Evolutionary conservation across 2,888 invertebrate genomes (phyloP), one percentile per base, ranked within the genome.

Genomic region (Harpagoxenus sublaevis): DNA sequence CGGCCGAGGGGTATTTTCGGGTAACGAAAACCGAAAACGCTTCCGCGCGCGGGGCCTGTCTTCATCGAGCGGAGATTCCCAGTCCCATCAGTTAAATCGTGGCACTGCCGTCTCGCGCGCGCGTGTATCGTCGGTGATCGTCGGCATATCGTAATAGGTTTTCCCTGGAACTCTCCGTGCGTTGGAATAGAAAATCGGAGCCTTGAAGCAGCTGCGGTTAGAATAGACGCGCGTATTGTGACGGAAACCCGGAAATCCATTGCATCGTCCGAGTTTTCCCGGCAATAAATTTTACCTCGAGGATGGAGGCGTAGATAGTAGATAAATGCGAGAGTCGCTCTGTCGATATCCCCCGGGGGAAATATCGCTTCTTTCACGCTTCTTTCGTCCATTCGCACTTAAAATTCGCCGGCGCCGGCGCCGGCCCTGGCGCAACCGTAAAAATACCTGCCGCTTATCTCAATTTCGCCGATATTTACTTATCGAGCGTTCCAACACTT

Each of bases 141-240:
- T 35, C 35, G 35, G 35, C 35, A 35, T 35, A 35, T 35, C 35
- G 35, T 35, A 35, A 42, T 42, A 42, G 9, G 10, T 9, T 9
- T 42, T 42, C 39, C 78, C 28, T 10, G 18, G 10, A 71, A 31
- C 15, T n/a, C 18, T 23, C 9, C 18, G 48, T 60, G 73, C 73
- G 48, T 57, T 60, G 48, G 42, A 81, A 60, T 35, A 79, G 71
- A 45, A 23, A 12, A 57, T 45, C 23, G 79, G 8, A 79, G 12
- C 79, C 71, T 71, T 79, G 79, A 71, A 5, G 35, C n/a, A 8
- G 12, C 18, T 12, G 57, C 57, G 57, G 79, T 35, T 23, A 12
- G 79, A 79, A 71, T 79, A 79, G 79, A 71, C 12, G 23, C 45
- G 45, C 23, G 71, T 45, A 70, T 48, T 35, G 45, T 9, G 28